phyloP scores from a whole-genome alignment of 2,797 vertebrate genomes.

The Arremon aurantiirostris region DNA sequence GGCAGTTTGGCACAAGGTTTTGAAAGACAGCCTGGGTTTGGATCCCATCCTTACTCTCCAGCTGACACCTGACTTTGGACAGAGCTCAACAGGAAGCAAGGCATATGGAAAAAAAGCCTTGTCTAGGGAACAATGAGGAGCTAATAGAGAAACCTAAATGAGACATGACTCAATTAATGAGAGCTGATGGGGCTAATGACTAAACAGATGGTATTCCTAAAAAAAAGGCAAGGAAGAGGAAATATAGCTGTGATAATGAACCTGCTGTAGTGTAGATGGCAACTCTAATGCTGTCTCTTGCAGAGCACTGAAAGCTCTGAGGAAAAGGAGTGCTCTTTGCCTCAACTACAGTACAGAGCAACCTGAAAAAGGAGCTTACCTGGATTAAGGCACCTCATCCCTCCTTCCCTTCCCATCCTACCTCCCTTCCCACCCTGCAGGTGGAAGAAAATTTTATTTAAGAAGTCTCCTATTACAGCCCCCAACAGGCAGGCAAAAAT shows the following conservation, averaged over 20 bases:
- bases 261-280: constrained; percentile 43
- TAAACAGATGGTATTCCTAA: constrained; percentile 81
- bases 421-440: not conserved
- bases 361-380: not conserved
- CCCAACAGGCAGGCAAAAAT: not conserved
- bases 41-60: constrained; percentile 44
- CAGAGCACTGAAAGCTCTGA: not conserved
- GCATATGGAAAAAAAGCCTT: constrained; percentile 63
- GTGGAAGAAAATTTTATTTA: not conserved
- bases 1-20: not conserved
- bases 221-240: constrained; percentile 56
- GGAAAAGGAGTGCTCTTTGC: not conserved
- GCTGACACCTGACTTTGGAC: constrained; percentile 63
- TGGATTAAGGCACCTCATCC: not conserved
- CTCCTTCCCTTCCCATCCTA: not conserved
- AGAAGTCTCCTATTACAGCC: not conserved
- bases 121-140: constrained; percentile 59
- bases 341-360: not conserved
- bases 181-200: constrained; percentile 80
- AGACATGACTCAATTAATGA: constrained; percentile 80
- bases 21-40: constrained; percentile 2
- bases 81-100: constrained; percentile 55
- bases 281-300: not conserved
- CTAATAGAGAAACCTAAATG: constrained; percentile 70
- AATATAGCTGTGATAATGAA: constrained; percentile 60